Evolutionary conservation across 2,888 invertebrate species (phyloP), one percentile per base, ranked within the genome.

Genomic region (Mesorhabditis spiculigera): DNA sequence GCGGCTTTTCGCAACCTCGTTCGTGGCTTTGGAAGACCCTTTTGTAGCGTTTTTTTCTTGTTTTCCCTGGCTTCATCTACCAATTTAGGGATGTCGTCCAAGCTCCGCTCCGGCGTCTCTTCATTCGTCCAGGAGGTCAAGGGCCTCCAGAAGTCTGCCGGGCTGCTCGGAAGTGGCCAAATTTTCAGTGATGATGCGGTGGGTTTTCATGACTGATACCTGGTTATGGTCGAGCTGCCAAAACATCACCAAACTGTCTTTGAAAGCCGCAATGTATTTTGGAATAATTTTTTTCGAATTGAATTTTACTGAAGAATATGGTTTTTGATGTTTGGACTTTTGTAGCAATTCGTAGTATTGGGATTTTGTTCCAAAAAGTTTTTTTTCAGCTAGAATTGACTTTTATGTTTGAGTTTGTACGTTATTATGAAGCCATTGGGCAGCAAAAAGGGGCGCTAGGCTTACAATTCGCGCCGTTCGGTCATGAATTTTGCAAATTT

Each of bases 141-240:
- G 63, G 70, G 72, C 43, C 69, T n/a, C n/a, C n/a, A n/a, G n/a
- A n/a, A n/a, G n/a, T n/a, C n/a, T n/a, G n/a, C 78, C 67, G 79
- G 77, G 5, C 70, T 71, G n/a, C n/a, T n/a, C n/a, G 78, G 77
- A 43, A 75, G 74, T 65, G 75, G 77, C 8, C 70, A 70, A 62
- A 63, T 75, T 10, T 75, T 78, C 65, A 63, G 70, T 5, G 74
- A 70, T 4, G 78, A 78, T 5, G 61, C 63, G 43, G 5, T 50
- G 4, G 71, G 68, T 50, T 44, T 63, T 63, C 4, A 42, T 8
- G 8, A 13, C 58, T 42, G 28, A 44, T 61, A 5, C 63, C 5
- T 13, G 43, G 10, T 13, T 58, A 58, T 58, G n/a, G 10, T 13
- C n/a, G n/a, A 13, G n/a, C n/a, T 13, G 10, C n/a, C 10, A 58